Percentiles rank a stretch among this genome's conserved stretches.
Evolutionary conservation across 2,888 invertebrate species (phyloP).

Genomic region (Orthonychiurus folsomi): DNA sequence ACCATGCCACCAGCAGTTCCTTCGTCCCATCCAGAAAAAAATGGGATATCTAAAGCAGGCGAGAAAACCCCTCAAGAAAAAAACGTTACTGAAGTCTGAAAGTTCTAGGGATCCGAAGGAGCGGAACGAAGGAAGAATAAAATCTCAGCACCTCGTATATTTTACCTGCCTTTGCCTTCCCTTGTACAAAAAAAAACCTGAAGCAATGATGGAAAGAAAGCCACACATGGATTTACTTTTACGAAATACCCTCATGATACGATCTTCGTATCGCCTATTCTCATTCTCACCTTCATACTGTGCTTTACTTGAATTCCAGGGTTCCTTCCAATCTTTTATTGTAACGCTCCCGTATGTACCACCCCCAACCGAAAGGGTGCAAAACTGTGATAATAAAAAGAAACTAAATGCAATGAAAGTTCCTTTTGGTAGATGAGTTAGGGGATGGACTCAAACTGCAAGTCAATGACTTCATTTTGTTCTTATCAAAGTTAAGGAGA

Average conservation of each 20-base stretch:
- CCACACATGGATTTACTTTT: neutral
- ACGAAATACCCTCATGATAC: too few species aligned
- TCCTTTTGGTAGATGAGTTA: too few species aligned
- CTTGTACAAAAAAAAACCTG: neutral
- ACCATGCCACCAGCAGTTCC: neutral
- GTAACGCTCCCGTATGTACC: too few species aligned
- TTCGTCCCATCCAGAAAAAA: too few species aligned
- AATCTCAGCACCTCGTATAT: neutral
- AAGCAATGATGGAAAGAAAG: constrained; percentile 1
- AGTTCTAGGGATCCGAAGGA: neutral
- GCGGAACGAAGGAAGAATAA: neutral
- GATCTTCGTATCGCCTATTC: too few species aligned
- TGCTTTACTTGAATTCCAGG: too few species aligned
- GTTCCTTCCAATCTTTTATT: too few species aligned
- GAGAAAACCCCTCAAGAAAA: neutral
- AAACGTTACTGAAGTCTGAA: neutral
- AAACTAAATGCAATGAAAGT: neutral
- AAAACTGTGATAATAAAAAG: too few species aligned
- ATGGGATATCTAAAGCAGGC: neutral
- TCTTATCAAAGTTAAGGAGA: neutral
- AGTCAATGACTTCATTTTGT: neutral
- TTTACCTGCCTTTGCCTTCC: neutral
- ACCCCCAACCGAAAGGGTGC: too few species aligned
- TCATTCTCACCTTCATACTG: too few species aligned
- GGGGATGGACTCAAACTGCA: too few species aligned